Conservation (phyloP, 2,113 vertebrate species). For the Seriola dumerili region DNA sequence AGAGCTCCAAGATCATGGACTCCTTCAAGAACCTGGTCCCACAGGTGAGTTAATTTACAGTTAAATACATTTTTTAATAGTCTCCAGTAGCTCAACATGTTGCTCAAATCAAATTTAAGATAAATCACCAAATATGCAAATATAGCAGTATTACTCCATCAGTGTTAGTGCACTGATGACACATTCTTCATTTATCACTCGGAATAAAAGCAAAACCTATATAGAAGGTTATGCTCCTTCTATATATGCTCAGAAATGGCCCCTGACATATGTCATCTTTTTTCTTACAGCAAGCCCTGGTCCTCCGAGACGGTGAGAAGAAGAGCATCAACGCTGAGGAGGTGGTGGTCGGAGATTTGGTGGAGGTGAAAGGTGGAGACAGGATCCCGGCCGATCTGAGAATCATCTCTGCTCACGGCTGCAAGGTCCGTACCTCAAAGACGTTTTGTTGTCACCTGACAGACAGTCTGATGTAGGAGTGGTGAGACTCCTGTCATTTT, state of each 20-base stretch:
- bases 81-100: too few species aligned
- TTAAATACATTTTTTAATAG: neutral
- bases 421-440: slow-evolving; percentile 87
- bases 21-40: slow-evolving; percentile 99
- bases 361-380: slow-evolving; percentile 98
- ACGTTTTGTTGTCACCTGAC: neutral
- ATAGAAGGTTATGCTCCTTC: too few species aligned
- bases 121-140: neutral
- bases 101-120: too few species aligned
- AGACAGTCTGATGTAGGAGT: neutral
- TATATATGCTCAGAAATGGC: too few species aligned
- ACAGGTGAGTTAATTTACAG: slow-evolving; percentile 85
- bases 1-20: slow-evolving; percentile 99
- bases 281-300: slow-evolving; percentile 92
- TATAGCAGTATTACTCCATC: too few species aligned
- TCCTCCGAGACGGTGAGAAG: slow-evolving; percentile 95
- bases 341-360: slow-evolving; percentile 93
- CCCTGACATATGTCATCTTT: neutral
- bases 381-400: slow-evolving; percentile 95
- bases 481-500: too few species aligned
- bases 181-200: too few species aligned
- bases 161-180: too few species aligned
- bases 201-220: too few species aligned
- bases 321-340: slow-evolving; percentile 93
- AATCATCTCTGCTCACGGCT: slow-evolving; percentile 92